Evolutionary conservation across 2,888 invertebrate genomes (phyloP), one percentile per base, ranked within the genome.

Genomic region (Acleris literana): DNA sequence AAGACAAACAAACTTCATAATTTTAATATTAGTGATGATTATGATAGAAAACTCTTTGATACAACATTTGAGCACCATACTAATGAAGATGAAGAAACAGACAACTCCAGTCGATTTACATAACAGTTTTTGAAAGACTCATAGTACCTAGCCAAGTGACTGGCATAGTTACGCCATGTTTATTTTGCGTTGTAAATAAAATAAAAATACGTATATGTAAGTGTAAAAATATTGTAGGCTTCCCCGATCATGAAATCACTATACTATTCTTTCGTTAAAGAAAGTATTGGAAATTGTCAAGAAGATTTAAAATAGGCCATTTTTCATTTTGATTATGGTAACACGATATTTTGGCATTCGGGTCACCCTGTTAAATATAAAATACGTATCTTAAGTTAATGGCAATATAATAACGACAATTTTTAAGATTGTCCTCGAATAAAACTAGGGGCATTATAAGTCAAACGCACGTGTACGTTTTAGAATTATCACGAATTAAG

Each of bases 281-380:
- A 46, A 16, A n/a, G 44, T 13, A 46, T 16, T 46, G 46, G 16
- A 46, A 46, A 46, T 46, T 46, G 46, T 46, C 16, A 46, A 33
- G 9, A 33, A 16, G 16, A 46, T 1, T 46, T 17, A n/a, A 5
- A 16, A 46, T 0, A n/a, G 17, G 22, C 55, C 58, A 59, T 60
- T 51, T n/a, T 51, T 49, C 43, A 39, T 51, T 55, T 56, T 55
- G 44, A 65, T 56, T 73, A 63, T 79, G 80, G 81, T 81, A 81
- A 81, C 81, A 76, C 53, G 51, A 71, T 74, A 70, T 75, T 81
- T 85, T 85, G 86, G 84, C 78, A 81, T 79, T 77, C 73, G 72
- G 71, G 77, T 75, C 75, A 79, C 76, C 75, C 59, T 76, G 74
- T 74, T 67, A 72, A 72, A 65, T 71, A 54, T 56, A 61, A 44